Conservation (phyloP, 2,797 vertebrate species). For the Paramormyrops hopkinsi region DNA sequence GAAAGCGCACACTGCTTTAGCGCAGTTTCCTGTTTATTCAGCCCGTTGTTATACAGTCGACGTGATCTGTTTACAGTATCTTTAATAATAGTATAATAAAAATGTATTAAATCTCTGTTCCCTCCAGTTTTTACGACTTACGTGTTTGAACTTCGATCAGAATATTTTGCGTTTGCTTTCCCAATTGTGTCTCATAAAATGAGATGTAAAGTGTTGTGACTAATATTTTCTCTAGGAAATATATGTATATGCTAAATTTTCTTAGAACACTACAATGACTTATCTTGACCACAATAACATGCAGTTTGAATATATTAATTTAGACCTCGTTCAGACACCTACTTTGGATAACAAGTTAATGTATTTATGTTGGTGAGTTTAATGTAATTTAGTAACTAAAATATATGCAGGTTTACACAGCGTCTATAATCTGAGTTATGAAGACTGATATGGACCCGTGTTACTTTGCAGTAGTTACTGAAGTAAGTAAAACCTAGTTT, state of each 20-base stretch:
- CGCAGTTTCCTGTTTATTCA: conserved; percentile 8
- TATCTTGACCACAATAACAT: background rate
- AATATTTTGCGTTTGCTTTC: background rate
- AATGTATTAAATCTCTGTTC: background rate
- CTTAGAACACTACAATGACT: background rate
- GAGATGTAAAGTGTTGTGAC: background rate
- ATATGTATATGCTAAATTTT: background rate
- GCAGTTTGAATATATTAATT: background rate
- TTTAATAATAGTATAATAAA: background rate
- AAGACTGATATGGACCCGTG: background rate
- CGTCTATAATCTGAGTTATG: background rate
- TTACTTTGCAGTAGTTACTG: background rate
- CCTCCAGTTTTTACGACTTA: background rate
- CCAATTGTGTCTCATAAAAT: background rate
- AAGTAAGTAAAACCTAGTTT: background rate
- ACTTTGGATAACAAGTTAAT: background rate
- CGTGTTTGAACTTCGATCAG: background rate
- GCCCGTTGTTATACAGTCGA: background rate
- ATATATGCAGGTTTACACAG: background rate
- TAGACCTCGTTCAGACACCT: background rate
- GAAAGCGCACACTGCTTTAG: background rate
- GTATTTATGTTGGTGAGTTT: background rate
- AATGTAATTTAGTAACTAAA: background rate
- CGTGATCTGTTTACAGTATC: background rate
- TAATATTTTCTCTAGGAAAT: background rate